Conservation (phyloP, 2,888 invertebrate genomes). For the Mythimna vitellina region DNA sequence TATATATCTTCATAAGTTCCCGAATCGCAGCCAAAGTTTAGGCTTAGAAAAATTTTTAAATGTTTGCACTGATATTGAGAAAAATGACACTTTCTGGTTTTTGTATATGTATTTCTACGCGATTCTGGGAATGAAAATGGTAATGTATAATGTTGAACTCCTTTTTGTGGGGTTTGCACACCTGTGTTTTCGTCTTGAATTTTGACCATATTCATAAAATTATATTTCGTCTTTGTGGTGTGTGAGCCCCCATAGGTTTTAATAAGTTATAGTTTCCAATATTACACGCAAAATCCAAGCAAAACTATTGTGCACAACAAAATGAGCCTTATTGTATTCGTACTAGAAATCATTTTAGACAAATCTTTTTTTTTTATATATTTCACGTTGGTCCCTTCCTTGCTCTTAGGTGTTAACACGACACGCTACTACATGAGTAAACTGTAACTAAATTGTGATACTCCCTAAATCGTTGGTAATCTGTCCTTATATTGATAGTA, state of each 20-base stretch:
- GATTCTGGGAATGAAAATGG: slow-evolving; percentile 44
- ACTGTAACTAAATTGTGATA: slow-evolving; percentile 61
- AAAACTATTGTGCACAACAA: slow-evolving; percentile 1
- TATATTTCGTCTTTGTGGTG: neutral
- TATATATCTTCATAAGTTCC: slow-evolving; percentile 50
- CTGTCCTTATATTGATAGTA: slow-evolving; percentile 45
- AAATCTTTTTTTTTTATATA: slow-evolving; percentile 18
- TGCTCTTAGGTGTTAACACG: slow-evolving; percentile 30
- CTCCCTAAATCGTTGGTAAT: slow-evolving; percentile 45
- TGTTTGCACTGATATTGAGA: slow-evolving; percentile 49
- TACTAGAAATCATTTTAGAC: slow-evolving; percentile 23
- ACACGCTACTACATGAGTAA: slow-evolving; percentile 21
- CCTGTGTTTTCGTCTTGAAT: neutral
- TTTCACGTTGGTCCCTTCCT: neutral
- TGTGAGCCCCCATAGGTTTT: neutral
- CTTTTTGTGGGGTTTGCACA: slow-evolving; percentile 20
- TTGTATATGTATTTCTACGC: slow-evolving; percentile 32
- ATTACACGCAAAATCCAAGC: neutral
- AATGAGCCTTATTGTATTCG: slow-evolving; percentile 26
- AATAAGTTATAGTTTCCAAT: slow-evolving; percentile 8
- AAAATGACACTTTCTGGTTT: slow-evolving; percentile 26
- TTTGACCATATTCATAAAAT: slow-evolving; percentile 2
- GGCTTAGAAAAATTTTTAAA: slow-evolving; percentile 36
- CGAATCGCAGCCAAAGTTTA: slow-evolving; percentile 49
- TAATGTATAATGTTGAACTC: slow-evolving; percentile 11